Evolutionary conservation across 1,140 invertebrate species (phyloP), one percentile per base, ranked within the genome.

Genomic region (Heliconius nattereri): DNA sequence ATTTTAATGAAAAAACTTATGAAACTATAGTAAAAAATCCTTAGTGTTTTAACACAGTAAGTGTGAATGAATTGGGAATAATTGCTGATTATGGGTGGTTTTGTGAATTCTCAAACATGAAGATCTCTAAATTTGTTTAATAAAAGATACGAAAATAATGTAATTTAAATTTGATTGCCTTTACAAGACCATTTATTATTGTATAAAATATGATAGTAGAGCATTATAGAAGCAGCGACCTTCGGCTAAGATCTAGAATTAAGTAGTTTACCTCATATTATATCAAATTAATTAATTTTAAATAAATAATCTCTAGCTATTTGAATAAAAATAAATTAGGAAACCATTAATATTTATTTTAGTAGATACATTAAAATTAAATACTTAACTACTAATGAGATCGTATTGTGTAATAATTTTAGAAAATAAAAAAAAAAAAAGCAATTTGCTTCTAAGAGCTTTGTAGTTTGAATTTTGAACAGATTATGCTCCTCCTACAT

Each of bases 401-500:
- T 3, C 54, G 20, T 9, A 57, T 23, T 57, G 54, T 23, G 7
- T 23, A n/a, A 57, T 2, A 57, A n/a, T n/a, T 2, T 57, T 26
- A 26, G 23, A 66, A 60, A n/a, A 26, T 3, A 8, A 11, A n/a
- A 23, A 26, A 57, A 57, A 7, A 9, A 11, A 60, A 40, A 40
- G 11, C 37, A 40, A 40, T 40, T 37, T 16, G 3, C 7, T 20
- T 52, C 49, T 52, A 19, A 52, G 1, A 52, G 49, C 49, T 20
- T 52, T 52, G 19, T 20, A 20, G 32, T 32, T 32, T 32, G n/a
- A n/a, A n/a, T n/a, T n/a, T n/a, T n/a, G n/a, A n/a, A 77, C 40
- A 54, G 60, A 80, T 80, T 40, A 70, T 54, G 74, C 73, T 71
- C 37, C 73, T 74, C 78, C 75, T 73, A 26, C 71, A 81, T 72